Base-by-base conservation (phyloP, 64 coral and sea anemone genomes). In the Pachyseris speciosa region DNA sequence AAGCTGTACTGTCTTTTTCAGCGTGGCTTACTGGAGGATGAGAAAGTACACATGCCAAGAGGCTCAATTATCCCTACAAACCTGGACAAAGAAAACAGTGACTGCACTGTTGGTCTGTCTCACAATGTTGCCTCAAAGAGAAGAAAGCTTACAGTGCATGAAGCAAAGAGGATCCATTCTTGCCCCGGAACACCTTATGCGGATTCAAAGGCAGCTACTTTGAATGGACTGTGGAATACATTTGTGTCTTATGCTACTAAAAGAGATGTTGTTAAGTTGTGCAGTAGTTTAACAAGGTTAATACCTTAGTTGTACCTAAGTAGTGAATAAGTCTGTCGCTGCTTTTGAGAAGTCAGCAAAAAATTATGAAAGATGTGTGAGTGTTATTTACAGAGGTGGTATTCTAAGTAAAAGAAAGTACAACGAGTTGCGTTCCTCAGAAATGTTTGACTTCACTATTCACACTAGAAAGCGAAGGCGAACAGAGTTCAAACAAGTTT, bases 371-470 rank as follows among this genome's bases (percentile, higher is more conserved):
- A 88, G 92, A 76, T 94, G 84, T 83, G 37, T 72, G 53, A 94
- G 74, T 58, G 84, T 88, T 72, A 58, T 94, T 76, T 94, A 88
- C 38, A 88, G 50, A 25, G 84, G 84, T 3, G 84, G 84, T 65
- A 83, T 94, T 20, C 49, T 94, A 88, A 94, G 92, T 37, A 94
- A 94, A 22, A 94, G 85, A 70, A 94, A 94, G 34, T 94, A 88
- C 50, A 72, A 45, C 88, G 51, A 44, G 67, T 40, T 94, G 74
- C 74, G 67, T 71, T 88, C 84, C 30, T 72, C 92, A 17, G 76
- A 94, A 94, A 83, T 79, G 51, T 83, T 81, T 80, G 67, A 89
- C 9, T 94, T 83, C 84, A 75, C 73, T 83, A n/a, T 84, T 8
- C 19, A 28, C 61, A 92, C 53, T 34, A 47, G 68, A 67, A 92